Base-by-base conservation (phyloP, 2,113 vertebrate species). In the Tupaia tana region DNA sequence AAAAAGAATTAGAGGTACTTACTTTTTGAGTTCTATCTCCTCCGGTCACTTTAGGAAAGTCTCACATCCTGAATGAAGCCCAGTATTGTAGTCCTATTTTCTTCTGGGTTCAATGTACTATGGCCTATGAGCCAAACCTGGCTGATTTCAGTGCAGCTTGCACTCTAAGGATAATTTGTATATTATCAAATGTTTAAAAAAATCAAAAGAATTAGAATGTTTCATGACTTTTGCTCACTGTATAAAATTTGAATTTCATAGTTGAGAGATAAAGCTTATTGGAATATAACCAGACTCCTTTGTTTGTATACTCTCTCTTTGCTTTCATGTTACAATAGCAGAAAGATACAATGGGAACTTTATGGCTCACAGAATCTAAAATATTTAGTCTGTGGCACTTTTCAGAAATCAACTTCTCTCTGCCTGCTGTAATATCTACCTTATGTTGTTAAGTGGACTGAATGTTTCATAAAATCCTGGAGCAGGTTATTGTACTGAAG, bases 201-300 rank as follows among this genome's bases (percentile, higher is more conserved):
- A 70, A 89, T 89, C 29, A 90, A 86, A 82, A 73, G 6, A 89
- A 89, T 58, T 78, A 93, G 64, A 58, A 63, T 73, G 16, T 86
- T 96, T 85, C 59, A 7, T 86, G 77, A 89, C 61, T 85, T 66
- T 52, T 81, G 34, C 93, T 83, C 8, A 78, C 3, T 81, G 13
- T 64, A 71, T 80, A 61, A 93, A 90, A 86, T 95, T 93, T 89
- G 79, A 64, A 94, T 91, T 86, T 89, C n/a, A 63, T 74, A 67
- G 89, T 83, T 73, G 22, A 82, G 70, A 86, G 86, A 83, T 89
- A 82, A 90, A 83, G 73, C 88, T 96, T 93, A 92, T 64, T 94
- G 84, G 79, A 86, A 64, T 71, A 29, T 1, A 15, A 66, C n/a
- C 73, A 74, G 22, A 8, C 22, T 87, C 24, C 29, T 61, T 74